A percentile compares a stretch with the other conserved stretches of the same genome.
Evolutionary conservation across 2,888 invertebrate species (phyloP).

Genomic region (Eupithecia dodoneata): DNA sequence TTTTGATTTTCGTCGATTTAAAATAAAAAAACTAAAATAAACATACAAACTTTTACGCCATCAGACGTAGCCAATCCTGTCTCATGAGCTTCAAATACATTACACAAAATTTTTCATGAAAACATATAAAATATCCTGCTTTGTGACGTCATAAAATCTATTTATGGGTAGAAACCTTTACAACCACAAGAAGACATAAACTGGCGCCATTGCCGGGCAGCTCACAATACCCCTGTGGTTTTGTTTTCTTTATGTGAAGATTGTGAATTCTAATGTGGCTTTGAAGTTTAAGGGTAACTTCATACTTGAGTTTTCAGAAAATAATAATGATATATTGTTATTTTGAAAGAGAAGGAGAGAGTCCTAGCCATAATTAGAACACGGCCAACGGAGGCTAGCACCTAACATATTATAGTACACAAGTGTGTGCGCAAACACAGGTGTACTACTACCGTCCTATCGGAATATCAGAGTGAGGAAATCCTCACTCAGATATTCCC

Average conservation of each 20-base stretch:
- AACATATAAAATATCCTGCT: not conserved
- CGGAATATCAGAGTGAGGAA: too few relatives aligned
- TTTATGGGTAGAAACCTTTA: not conserved
- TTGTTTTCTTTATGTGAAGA: slow-evolving; percentile 9
- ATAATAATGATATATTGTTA: too few relatives aligned
- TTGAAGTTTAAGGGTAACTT: not conserved
- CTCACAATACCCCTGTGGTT: slow-evolving; percentile 2
- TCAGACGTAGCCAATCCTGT: not conserved
- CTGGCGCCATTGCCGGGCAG: not conserved
- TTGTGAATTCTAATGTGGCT: not conserved
- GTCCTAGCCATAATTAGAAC: too few relatives aligned
- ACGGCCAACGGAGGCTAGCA: too few relatives aligned
- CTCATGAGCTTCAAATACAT: not conserved
- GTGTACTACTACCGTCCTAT: too few relatives aligned
- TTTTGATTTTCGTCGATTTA: too few relatives aligned
- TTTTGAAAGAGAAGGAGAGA: too few relatives aligned
- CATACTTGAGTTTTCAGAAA: not conserved
- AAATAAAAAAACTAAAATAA: too few relatives aligned
- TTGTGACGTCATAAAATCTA: not conserved
- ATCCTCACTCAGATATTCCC: too few relatives aligned
- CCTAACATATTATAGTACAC: too few relatives aligned
- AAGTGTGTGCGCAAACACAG: too few relatives aligned
- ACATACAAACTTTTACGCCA: not conserved
- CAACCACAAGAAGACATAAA: not conserved
- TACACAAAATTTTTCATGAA: not conserved